These are phyloP conservation scores for Thamnaconus septentrionalis DNA, from an alignment of 2,113 vertebrate genomes.

Conservation along the genomic window DNA sequence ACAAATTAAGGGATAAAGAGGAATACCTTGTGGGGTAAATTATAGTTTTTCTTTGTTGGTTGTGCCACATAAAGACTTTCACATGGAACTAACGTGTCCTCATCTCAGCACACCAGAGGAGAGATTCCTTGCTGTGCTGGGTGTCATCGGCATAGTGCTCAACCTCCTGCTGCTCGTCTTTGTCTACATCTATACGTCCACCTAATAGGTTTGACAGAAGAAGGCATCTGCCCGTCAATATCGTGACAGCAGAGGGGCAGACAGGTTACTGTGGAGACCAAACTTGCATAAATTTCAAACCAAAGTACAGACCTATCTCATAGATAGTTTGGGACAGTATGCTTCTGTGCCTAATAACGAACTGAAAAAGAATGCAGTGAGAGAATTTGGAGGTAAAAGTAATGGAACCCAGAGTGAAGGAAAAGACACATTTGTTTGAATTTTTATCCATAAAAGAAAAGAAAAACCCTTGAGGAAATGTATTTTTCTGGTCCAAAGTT, in stretches of 20 bases:
- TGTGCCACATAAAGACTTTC: neutral
- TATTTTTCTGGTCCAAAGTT: neutral
- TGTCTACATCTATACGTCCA: constrained; percentile 67
- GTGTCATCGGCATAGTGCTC: constrained; percentile 64
- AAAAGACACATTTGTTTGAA: neutral
- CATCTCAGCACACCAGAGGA: constrained; percentile 64
- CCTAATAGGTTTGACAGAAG: constrained; percentile 7
- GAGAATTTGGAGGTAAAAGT: neutral
- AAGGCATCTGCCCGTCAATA: neutral
- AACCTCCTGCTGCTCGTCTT: constrained; percentile 68
- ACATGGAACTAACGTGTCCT: constrained; percentile 64
- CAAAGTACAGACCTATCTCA: neutral
- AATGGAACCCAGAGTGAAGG: neutral
- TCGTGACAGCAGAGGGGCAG: neutral
- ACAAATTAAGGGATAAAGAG: no score
- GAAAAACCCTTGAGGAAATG: constrained; percentile 10
- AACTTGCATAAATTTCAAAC: constrained; percentile 9
- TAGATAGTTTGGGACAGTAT: neutral
- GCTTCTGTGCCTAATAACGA: constrained; percentile 4
- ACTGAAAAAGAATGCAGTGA: neutral
- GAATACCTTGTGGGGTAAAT: no score
- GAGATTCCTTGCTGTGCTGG: constrained; percentile 70
- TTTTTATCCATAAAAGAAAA: neutral
- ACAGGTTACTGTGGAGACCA: neutral
- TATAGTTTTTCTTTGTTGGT: no score